Conservation (phyloP, 2,888 invertebrate genomes). For the Eilema depressum region DNA sequence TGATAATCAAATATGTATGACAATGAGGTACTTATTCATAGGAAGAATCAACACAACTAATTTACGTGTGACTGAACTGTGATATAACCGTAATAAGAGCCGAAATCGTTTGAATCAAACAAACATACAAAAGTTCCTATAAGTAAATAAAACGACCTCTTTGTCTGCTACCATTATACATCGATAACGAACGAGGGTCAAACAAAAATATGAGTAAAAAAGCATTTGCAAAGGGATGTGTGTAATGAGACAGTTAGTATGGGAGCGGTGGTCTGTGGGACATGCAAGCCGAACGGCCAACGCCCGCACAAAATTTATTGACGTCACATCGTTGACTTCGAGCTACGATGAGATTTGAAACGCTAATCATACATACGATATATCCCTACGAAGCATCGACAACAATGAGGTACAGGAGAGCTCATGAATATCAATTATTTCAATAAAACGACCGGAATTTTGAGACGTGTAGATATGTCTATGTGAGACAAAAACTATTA, state of each 20-base stretch:
- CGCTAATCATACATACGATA: conserved; percentile 55
- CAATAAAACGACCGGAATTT: conserved; percentile 30
- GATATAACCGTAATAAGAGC: conserved; percentile 49
- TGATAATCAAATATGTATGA: neutral
- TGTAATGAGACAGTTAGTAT: conserved; percentile 73
- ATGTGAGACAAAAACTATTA: conserved; percentile 26
- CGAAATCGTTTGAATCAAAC: conserved; percentile 68
- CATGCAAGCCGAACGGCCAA: conserved; percentile 67
- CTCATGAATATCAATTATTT: conserved; percentile 48
- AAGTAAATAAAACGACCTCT: conserved; percentile 62
- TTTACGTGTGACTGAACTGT: conserved; percentile 37
- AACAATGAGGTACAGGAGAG: conserved; percentile 37
- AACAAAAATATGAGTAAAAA: conserved; percentile 72
- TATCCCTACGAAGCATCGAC: conserved; percentile 43
- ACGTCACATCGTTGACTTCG: conserved; percentile 58
- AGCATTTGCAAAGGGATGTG: conserved; percentile 69
- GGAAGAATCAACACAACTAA: neutral
- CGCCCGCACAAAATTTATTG: conserved; percentile 70
- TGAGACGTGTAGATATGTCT: conserved; percentile 28
- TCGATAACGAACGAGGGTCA: conserved; percentile 70
- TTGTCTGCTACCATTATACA: conserved; percentile 67
- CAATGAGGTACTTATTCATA: neutral
- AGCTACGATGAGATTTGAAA: conserved; percentile 66
- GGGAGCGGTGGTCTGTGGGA: conserved; percentile 59
- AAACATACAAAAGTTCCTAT: conserved; percentile 60